Conservation (phyloP, 2,797 vertebrate genomes). For the Takifugu rubripes region DNA sequence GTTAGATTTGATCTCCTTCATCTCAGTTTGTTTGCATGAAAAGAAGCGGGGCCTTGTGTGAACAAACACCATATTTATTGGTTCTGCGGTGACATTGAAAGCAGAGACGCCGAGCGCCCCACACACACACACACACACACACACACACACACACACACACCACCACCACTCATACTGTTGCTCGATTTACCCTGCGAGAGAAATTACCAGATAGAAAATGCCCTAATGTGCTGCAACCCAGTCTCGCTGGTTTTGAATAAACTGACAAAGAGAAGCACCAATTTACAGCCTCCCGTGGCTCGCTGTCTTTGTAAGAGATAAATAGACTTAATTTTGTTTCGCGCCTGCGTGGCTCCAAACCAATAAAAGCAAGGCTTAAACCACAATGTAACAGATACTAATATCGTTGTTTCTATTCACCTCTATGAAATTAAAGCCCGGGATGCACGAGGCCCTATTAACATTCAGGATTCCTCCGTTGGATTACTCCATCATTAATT, state of each 20-base stretch:
- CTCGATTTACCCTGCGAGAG: conserved; percentile 10
- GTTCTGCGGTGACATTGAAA: too few species aligned
- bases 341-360: conserved; percentile 25
- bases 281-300: conserved; percentile 44
- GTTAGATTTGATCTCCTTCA: too few species aligned
- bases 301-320: conserved; percentile 49
- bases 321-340: conserved; percentile 62
- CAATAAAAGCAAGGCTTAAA: conserved; percentile 28
- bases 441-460: not conserved
- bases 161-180: not conserved
- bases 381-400: conserved; percentile 7
- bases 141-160: too few species aligned
- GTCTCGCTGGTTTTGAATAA: conserved; percentile 37
- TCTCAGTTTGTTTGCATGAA: too few species aligned
- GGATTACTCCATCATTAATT: not conserved
- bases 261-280: conserved; percentile 23
- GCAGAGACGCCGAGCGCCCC: too few species aligned
- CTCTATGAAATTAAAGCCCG: not conserved
- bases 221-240: conserved; percentile 16
- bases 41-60: too few species aligned
- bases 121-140: too few species aligned
- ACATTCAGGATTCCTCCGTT: not conserved
- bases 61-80: too few species aligned
- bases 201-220: conserved; percentile 27
- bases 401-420: conserved; percentile 8